These are phyloP conservation scores for Pantherophis alleghaniensis DNA, from an alignment of 2,797 vertebrate genomes.

Conservation along the genomic window DNA sequence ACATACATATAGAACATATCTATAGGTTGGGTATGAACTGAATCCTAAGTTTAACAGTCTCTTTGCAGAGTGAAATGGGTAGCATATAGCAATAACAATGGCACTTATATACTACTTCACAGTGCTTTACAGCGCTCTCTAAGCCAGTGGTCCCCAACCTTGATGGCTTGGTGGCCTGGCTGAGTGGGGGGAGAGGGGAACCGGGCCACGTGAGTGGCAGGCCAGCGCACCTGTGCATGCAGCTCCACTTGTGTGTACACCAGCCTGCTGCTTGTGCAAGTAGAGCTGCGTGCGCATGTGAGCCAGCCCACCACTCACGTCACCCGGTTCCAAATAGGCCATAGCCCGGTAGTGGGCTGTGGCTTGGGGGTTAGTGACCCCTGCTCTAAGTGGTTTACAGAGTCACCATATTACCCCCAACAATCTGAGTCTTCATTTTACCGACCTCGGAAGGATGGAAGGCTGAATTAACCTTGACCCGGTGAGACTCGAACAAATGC, in stretches of 20 bases:
- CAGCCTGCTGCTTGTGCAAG: not conserved
- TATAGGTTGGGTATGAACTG: not conserved
- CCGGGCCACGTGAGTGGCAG: accelerated
- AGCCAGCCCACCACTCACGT: not conserved
- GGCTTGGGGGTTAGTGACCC: not conserved
- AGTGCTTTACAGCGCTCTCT: not conserved
- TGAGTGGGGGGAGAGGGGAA: not conserved
- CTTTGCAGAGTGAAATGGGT: not conserved
- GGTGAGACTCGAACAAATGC: not conserved
- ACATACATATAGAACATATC: not conserved
- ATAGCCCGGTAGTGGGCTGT: not conserved
- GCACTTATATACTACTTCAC: not conserved
- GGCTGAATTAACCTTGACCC: not conserved
- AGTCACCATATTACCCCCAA: not conserved
- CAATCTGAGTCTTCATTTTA: not conserved
- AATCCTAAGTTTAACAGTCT: not conserved
- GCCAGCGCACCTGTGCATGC: accelerated
- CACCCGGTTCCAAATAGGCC: not conserved
- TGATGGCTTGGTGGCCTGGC: not conserved
- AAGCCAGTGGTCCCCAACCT: not conserved
- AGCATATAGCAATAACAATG: not conserved
- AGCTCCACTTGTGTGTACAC: not conserved
- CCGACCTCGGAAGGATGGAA: not conserved
- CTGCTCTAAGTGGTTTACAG: not conserved
- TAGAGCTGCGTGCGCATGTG: not conserved